Base-by-base conservation (phyloP, 2,797 vertebrate species). In the Alectoris magna region DNA sequence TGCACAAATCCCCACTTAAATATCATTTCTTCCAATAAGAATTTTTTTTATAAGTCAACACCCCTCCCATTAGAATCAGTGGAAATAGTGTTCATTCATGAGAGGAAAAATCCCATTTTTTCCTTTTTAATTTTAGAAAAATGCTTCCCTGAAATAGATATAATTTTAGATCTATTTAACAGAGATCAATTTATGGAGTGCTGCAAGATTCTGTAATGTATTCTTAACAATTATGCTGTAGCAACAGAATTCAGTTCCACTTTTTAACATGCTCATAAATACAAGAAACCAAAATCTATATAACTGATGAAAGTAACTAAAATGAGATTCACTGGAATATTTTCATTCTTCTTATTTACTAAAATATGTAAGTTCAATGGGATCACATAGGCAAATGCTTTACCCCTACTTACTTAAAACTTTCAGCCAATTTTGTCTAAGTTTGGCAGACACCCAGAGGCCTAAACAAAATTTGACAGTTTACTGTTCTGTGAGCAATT, bases 391-490 rank as follows among this genome's bases (percentile, higher is more conserved):
- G 10, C 44, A 69, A 73, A 78, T 11, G 24, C 31, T 60, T 44
- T 41, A 64, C 23, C 5, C 14, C 23, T 55, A 59, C 46, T 7
- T 17, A 49, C 9, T 70, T 78, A 29, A 81, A 88, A 74, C 41
- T 58, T 56, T 13, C 1, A 1, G 14, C 9, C 11, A 88, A 24
- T 64, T 78, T 78, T 71, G 59, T 14, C 24, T 14, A 43, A n/a
- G 14, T 74, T 36, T 84, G 49, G 74, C 31, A 71, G 48, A 76
- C 17, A 59, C 44, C 44, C 39, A 86, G 41, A 84, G 11, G 24
- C 70, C 53, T 63, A 24, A 11, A 7, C 16, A 79, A 41, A 23
- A 56, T 0, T 0, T 10, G 14, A 67, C 70, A 31, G 18, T 14
- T 83, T 46, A n/a, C 2, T 51, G 14, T 60, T 81, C 68, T 31